A percentile compares a stretch with the other conserved stretches of the same genome.
These are phyloP conservation scores for Boloria selene DNA, from an alignment of 2,888 invertebrate species.

Conservation along the genomic window DNA sequence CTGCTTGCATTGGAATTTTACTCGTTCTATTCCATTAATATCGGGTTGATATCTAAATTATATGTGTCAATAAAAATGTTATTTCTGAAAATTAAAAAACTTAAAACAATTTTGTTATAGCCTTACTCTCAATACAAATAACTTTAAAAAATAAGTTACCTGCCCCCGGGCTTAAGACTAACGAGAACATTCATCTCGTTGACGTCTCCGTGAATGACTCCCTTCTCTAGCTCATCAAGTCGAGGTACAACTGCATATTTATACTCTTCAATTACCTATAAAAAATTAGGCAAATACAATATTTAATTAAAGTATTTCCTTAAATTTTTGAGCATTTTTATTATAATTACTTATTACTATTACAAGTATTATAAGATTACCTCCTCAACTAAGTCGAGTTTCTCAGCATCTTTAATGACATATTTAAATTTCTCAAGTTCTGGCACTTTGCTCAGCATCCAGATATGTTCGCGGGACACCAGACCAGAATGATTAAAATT, in stretches of 20 bases:
- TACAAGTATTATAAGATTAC: conserved; percentile 47
- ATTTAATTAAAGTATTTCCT: not conserved
- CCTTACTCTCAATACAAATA: not conserved
- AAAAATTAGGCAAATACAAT: too few relatives aligned
- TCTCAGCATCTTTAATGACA: conserved; percentile 84
- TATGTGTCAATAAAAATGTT: too few relatives aligned
- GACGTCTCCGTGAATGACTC: conserved; percentile 93
- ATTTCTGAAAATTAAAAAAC: too few relatives aligned
- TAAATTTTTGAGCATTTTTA: not conserved
- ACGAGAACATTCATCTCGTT: conserved; percentile 95
- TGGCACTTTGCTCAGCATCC: conserved; percentile 88
- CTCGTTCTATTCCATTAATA: too few relatives aligned
- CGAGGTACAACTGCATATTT: conserved; percentile 84
- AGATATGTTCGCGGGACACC: conserved; percentile 85
- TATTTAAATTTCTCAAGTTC: conserved; percentile 86
- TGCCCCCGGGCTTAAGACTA: conserved; percentile 61
- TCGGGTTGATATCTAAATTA: too few relatives aligned
- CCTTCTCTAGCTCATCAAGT: conserved; percentile 83
- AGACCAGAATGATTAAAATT: conserved; percentile 88
- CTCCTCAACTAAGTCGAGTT: conserved; percentile 82
- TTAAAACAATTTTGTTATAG: too few relatives aligned
- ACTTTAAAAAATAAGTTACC: conserved; percentile 47
- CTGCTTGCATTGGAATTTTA: too few relatives aligned
- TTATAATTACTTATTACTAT: not conserved
- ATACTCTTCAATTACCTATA: conserved; percentile 83